Base-by-base conservation (phyloP, 2,888 invertebrate genomes). In the Xestia c-nigrum region DNA sequence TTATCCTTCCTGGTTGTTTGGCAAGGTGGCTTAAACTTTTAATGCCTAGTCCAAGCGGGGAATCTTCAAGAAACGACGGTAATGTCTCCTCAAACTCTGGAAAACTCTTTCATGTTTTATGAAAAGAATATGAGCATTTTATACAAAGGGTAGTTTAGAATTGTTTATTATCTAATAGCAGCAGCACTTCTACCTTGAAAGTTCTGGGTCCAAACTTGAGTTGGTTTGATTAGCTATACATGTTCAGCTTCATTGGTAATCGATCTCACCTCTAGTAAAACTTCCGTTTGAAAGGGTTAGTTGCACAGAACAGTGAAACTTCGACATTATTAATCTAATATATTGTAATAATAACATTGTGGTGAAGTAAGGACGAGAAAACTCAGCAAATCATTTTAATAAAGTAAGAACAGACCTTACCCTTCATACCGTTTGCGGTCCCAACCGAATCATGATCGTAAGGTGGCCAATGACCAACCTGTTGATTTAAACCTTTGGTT, bases 1-100 rank as follows among this genome's bases (percentile, higher is more conserved):
- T 88, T 82, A 90, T 89, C 86, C 89, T 80, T 80, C 64, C 76
- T 68, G 76, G 76, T 69, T 84, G 74, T 76, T 85, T 59, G 76
- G 74, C 55, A 67, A 71, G 74, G 69, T 57, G 76, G 81, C 72
- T 72, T 61, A 64, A 86, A 89, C 83, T 84, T 92, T 90, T 88
- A 85, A 88, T 72, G 67, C 65, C 38, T 52, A 66, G 66, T 59
- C 64, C 68, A 59, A 82, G 65, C 73, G 79, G 67, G 46, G 74
- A 72, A 74, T 78, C 59, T 76, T 52, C 12, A 64, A 68, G 66
- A 88, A 75, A 68, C 64, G 57, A 50, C 75, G 71, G 70, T 85
- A 81, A 80, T 85, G 72, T 70, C 57, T 52, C n/a, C 68, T 66
- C 70, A 72, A 80, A 82, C 69, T 85, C 84, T 21, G 69, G 12